These are phyloP conservation scores for Dendroctonus valens DNA, from an alignment of 1,140 invertebrate genomes.

Conservation along the genomic window DNA sequence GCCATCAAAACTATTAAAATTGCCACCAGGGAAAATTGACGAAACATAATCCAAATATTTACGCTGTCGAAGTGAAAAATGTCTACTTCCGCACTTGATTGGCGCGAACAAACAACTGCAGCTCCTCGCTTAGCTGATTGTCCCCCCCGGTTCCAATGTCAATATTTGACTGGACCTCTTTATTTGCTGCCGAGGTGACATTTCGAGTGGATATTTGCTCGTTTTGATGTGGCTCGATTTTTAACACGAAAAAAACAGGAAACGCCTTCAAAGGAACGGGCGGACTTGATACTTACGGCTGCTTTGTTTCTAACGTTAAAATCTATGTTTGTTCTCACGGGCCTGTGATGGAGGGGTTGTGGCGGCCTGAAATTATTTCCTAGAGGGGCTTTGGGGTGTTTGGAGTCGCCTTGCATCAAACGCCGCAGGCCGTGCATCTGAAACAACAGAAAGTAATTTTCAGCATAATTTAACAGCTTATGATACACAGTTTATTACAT, in stretches of 20 bases:
- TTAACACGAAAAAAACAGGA: background rate
- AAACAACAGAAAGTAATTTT: constrained; percentile 23
- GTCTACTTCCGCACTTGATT: constrained; percentile 11
- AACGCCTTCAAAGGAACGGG: no score
- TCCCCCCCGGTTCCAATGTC: constrained; percentile 4
- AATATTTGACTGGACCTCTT: constrained; percentile 8
- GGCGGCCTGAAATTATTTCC: constrained; percentile 91
- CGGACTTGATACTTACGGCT: constrained; percentile 43
- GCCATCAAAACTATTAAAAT: no score
- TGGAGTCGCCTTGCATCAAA: constrained; percentile 83
- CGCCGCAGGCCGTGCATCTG: constrained; percentile 79
- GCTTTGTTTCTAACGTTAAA: constrained; percentile 78
- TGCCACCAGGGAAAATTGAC: background rate
- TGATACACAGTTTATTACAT: background rate
- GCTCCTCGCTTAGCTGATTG: constrained; percentile 6
- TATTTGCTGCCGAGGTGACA: constrained; percentile 8
- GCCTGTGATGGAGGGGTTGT: constrained; percentile 85
- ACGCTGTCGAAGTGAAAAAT: constrained; percentile 5
- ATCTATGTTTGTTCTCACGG: constrained; percentile 93
- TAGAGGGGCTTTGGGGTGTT: constrained; percentile 82
- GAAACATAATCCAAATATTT: constrained; percentile 7
- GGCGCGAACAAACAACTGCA: constrained; percentile 9
- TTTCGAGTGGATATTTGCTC: background rate
- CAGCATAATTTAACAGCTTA: background rate
- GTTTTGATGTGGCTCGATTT: background rate